Conservation (phyloP, 2,113 vertebrate genomes). For the Alosa alosa region DNA sequence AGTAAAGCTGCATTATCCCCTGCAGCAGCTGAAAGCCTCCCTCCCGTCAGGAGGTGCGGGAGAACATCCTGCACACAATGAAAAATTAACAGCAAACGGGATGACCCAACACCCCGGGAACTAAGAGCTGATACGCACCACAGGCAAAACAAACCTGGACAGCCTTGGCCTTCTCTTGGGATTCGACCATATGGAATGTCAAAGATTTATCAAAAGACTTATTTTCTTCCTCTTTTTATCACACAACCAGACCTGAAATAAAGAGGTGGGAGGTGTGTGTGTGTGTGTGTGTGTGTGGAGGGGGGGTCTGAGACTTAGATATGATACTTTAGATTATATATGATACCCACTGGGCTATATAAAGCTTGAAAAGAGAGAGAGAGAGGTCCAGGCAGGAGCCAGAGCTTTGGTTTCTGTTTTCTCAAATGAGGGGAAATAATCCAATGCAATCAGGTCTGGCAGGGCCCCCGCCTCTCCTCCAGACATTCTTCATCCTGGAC, state of each 20-base stretch:
- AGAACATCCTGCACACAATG: conserved; percentile 27
- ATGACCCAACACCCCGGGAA: conserved; percentile 22
- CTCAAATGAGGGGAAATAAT: conserved; percentile 10
- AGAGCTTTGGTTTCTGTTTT: background rate
- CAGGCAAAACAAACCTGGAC: conserved; percentile 31
- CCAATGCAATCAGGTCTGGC: background rate
- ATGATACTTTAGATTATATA: background rate
- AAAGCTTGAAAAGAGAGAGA: background rate
- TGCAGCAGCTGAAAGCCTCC: conserved; percentile 19
- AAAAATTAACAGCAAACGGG: conserved; percentile 38
- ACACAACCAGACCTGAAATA: background rate
- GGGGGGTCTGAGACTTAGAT: background rate
- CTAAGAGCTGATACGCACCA: background rate
- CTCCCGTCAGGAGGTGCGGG: conserved; percentile 7
- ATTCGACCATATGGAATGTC: conserved; percentile 10
- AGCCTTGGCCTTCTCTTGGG: conserved; percentile 21
- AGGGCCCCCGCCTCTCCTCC: conserved; percentile 7
- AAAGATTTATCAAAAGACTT: conserved; percentile 5
- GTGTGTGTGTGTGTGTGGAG: no score
- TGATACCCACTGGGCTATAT: background rate
- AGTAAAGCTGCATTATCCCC: conserved; percentile 42
- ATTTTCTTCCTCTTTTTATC: background rate
- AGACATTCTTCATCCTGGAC: conserved; percentile 23
- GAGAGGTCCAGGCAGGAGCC: background rate
- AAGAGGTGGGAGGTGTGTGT: background rate